Evolutionary conservation across 2,113 vertebrate species (phyloP).

Genomic region (Sapayoa aenigma): DNA sequence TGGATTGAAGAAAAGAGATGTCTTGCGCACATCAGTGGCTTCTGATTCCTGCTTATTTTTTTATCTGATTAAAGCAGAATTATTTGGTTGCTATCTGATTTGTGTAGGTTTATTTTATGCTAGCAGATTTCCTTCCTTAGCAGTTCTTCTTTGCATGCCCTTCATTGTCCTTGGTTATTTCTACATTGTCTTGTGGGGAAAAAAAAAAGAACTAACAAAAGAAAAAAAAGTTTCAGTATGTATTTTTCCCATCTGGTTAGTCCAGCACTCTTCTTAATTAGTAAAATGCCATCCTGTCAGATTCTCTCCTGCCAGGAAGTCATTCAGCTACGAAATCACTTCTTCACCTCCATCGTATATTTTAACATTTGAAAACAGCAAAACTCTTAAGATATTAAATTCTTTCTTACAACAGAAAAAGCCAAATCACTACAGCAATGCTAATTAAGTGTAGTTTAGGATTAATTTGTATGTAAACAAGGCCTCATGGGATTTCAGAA

Average conservation of each 20-base stretch:
- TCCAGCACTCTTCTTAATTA: constrained; percentile 77
- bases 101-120: constrained; percentile 4
- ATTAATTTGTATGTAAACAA: constrained; percentile 71
- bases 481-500: constrained; percentile 66
- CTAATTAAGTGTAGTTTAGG: constrained; percentile 72
- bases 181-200: constrained; percentile 30
- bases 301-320: constrained; percentile 75
- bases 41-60: neutral
- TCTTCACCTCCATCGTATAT: constrained; percentile 74
- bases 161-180: constrained; percentile 48
- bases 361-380: constrained; percentile 69
- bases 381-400: constrained; percentile 68
- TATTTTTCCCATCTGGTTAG: constrained; percentile 74
- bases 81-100: neutral
- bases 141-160: neutral
- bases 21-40: neutral
- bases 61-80: neutral
- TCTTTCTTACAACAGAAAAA: constrained; percentile 54
- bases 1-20: neutral
- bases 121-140: constrained; percentile 15
- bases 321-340: constrained; percentile 75
- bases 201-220: neutral
- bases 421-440: constrained; percentile 41
- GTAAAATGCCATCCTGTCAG: constrained; percentile 74
- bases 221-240: constrained; percentile 66